Evolutionary conservation across 23 tunicate genomes (phyloP).

Genomic region (Oikopleura vanhoeffeni): DNA sequence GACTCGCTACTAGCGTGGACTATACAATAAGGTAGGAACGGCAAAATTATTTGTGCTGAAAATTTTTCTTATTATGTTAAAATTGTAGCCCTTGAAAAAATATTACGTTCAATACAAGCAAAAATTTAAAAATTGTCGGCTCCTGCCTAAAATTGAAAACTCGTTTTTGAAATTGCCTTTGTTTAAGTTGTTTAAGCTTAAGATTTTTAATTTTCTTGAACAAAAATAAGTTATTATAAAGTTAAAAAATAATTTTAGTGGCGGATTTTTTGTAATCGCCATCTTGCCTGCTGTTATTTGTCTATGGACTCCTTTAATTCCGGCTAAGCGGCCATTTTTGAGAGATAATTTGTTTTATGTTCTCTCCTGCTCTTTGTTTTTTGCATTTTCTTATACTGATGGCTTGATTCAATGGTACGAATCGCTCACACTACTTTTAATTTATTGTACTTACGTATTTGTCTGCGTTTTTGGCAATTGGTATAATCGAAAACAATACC

Average conservation of each 20-base stretch:
- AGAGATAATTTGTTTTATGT: slow-evolving; percentile 5
- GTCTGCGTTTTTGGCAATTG: neutral
- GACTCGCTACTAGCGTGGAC: too few species aligned
- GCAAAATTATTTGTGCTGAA: too few species aligned
- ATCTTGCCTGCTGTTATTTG: neutral
- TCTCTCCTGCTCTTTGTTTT: neutral
- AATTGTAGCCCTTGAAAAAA: too few species aligned
- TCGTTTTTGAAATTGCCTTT: too few species aligned
- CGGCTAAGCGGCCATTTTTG: slow-evolving; percentile 2
- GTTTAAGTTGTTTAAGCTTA: too few species aligned
- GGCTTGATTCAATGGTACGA: slow-evolving; percentile 2
- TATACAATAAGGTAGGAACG: too few species aligned
- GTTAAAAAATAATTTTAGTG: neutral
- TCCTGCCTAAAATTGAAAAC: too few species aligned
- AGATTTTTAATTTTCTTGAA: too few species aligned
- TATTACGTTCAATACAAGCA: too few species aligned
- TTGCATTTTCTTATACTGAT: neutral
- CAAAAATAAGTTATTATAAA: too few species aligned
- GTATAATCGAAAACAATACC: neutral
- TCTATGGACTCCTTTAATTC: slow-evolving; percentile 8
- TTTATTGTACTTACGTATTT: neutral
- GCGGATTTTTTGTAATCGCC: slow-evolving; percentile 9
- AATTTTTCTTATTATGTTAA: too few species aligned
- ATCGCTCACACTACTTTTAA: neutral
- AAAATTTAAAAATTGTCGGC: too few species aligned